Percentiles rank a stretch among this genome's conserved stretches.
These are phyloP conservation scores for Osmerus eperlanus DNA, from an alignment of 2,113 vertebrate species.

Conservation along the genomic window DNA sequence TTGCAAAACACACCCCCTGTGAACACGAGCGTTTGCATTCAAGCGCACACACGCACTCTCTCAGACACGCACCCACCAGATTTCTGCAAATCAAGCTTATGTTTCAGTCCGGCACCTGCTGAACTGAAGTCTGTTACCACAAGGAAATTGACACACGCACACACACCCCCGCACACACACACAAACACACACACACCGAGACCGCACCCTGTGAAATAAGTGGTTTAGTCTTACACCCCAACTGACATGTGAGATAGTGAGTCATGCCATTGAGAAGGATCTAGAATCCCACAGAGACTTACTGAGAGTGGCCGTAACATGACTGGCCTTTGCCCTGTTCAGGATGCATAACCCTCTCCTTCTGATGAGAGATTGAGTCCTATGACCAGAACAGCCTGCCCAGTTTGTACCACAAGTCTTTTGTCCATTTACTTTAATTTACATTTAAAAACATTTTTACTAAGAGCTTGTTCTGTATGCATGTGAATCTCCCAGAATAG, in stretches of 20 bases:
- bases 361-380: neutral
- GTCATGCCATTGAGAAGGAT: slow-evolving; percentile 57
- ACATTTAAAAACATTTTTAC: no score
- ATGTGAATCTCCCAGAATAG: no score
- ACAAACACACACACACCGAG: neutral
- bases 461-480: no score
- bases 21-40: neutral
- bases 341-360: neutral
- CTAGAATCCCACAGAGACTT: slow-evolving; percentile 55
- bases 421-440: no score
- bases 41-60: neutral
- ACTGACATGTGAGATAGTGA: slow-evolving; percentile 62
- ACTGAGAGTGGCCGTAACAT: slow-evolving; percentile 36
- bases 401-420: no score
- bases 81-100: slow-evolving; percentile 57
- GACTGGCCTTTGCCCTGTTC: slow-evolving; percentile 40
- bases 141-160: slow-evolving; percentile 10
- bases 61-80: slow-evolving; percentile 35
- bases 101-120: slow-evolving; percentile 60
- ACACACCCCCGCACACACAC: neutral
- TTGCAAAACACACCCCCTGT: neutral
- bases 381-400: neutral
- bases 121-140: slow-evolving; percentile 50
- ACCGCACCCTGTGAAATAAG: slow-evolving; percentile 33
- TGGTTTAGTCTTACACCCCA: slow-evolving; percentile 50